Percentiles rank a stretch among this genome's conserved stretches.
Evolutionary conservation across 2,888 invertebrate species (phyloP).

Genomic region (Diarsia brunnea): DNA sequence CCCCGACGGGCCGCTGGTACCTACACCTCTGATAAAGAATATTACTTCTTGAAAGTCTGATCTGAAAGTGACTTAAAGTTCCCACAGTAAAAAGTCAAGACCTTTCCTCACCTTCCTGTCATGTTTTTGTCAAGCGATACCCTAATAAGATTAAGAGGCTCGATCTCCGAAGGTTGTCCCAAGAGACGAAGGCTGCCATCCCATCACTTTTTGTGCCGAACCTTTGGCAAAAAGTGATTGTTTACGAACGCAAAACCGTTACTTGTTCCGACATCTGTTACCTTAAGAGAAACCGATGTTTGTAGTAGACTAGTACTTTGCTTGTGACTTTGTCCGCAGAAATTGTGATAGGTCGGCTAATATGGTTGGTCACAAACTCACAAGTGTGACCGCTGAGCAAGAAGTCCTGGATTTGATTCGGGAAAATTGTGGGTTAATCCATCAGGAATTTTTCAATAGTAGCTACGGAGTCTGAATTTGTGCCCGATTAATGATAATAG

Average conservation of each 20-base stretch:
- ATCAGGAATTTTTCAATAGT: too few relatives aligned
- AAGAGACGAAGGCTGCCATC: not conserved
- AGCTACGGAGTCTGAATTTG: too few relatives aligned
- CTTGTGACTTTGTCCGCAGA: too few relatives aligned
- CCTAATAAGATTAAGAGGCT: slow-evolving; percentile 13
- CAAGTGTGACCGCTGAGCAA: too few relatives aligned
- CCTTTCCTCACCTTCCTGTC: not conserved
- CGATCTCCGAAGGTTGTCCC: slow-evolving; percentile 6
- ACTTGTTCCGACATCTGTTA: not conserved
- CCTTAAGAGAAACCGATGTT: not conserved
- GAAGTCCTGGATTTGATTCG: too few relatives aligned
- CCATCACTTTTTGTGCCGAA: slow-evolving; percentile 10
- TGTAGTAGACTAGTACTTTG: not conserved
- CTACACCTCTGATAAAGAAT: not conserved
- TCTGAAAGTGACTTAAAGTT: not conserved
- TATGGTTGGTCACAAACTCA: too few relatives aligned
- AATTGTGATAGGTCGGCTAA: too few relatives aligned
- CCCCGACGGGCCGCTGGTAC: too few relatives aligned
- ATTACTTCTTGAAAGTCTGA: not conserved
- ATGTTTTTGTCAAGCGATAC: slow-evolving; percentile 30
- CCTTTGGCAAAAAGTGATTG: slow-evolving; percentile 27
- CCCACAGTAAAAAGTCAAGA: not conserved
- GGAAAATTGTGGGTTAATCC: too few relatives aligned
- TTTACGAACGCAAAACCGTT: slow-evolving; percentile 17
- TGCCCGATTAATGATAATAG: too few relatives aligned